Conservation (phyloP, 2,888 invertebrate genomes). For the Neoascia interrupta region DNA sequence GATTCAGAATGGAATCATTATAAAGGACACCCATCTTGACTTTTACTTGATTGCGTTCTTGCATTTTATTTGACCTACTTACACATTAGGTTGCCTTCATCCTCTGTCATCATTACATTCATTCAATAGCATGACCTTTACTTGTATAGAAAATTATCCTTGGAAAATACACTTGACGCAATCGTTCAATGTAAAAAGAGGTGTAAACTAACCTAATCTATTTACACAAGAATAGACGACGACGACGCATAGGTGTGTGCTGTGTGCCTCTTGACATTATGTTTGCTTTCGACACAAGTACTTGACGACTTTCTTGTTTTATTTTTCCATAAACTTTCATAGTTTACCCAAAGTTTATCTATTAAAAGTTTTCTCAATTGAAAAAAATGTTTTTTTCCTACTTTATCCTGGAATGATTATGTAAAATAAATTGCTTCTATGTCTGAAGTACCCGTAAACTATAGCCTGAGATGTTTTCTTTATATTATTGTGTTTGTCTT, state of each 20-base stretch:
- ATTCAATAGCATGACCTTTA: slow-evolving; percentile 10
- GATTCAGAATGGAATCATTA: background rate
- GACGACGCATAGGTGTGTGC: background rate
- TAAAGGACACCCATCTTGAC: background rate
- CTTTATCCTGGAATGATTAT: background rate
- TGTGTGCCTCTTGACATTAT: slow-evolving; percentile 20
- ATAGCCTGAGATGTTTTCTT: too few species aligned
- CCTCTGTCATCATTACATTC: slow-evolving; percentile 6
- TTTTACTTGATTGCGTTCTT: slow-evolving; percentile 13
- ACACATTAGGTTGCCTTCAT: slow-evolving; percentile 15
- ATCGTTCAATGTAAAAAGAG: slow-evolving; percentile 22
- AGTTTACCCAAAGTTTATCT: slow-evolving; percentile 32
- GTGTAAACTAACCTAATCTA: background rate
- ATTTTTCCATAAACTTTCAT: background rate
- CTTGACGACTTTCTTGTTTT: slow-evolving; percentile 10
- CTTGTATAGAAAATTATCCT: slow-evolving; percentile 11
- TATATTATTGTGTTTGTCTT: background rate
- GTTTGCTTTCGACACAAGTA: slow-evolving; percentile 18
- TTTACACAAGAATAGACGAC: background rate
- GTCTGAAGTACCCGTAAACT: too few species aligned
- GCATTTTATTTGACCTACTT: slow-evolving; percentile 14
- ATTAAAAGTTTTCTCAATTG: slow-evolving; percentile 42
- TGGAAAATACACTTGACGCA: slow-evolving; percentile 11
- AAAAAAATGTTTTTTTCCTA: background rate
- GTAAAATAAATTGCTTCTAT: too few species aligned